These are phyloP conservation scores for Hoplostethus atlanticus DNA, from an alignment of 2,797 vertebrate genomes.

Conservation along the genomic window DNA sequence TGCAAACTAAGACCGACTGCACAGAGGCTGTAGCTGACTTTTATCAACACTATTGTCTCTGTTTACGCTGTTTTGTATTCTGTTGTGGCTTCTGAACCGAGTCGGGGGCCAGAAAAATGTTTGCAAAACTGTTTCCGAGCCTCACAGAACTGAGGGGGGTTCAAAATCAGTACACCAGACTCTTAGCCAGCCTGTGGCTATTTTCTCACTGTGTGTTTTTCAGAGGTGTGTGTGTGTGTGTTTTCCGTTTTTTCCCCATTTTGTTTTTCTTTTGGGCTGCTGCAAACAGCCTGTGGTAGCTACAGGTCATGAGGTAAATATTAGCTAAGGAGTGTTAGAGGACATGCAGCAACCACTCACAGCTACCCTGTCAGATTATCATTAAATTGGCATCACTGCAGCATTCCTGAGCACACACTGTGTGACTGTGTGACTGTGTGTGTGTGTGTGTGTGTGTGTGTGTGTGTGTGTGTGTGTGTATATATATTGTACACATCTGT, in stretches of 20 bases:
- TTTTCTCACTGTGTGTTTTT: slow-evolving; percentile 40
- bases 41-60: slow-evolving; percentile 52
- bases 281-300: slow-evolving; percentile 62
- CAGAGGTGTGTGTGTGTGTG: slow-evolving; percentile 52
- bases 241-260: slow-evolving; percentile 39
- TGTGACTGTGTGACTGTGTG: slow-evolving; percentile 19
- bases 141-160: slow-evolving; percentile 45
- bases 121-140: slow-evolving; percentile 50
- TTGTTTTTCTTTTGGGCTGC: slow-evolving; percentile 70
- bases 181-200: slow-evolving; percentile 50
- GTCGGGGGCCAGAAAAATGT: slow-evolving; percentile 42
- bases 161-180: slow-evolving; percentile 60
- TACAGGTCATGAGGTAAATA: slow-evolving; percentile 78
- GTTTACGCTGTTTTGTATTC: slow-evolving; percentile 28
- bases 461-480: slow-evolving; percentile 1
- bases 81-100: slow-evolving; percentile 43
- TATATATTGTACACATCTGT: not conserved
- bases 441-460: not conserved
- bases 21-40: slow-evolving; percentile 52
- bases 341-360: slow-evolving; percentile 61
- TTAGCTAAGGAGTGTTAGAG: slow-evolving; percentile 74
- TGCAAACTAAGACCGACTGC: slow-evolving; percentile 52
- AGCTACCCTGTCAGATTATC: slow-evolving; percentile 77
- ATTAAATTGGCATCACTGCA: slow-evolving; percentile 73
- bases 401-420: slow-evolving; percentile 57